Evolutionary conservation across 2,888 invertebrate genomes (phyloP).

Genomic region (Atrina japonica): DNA sequence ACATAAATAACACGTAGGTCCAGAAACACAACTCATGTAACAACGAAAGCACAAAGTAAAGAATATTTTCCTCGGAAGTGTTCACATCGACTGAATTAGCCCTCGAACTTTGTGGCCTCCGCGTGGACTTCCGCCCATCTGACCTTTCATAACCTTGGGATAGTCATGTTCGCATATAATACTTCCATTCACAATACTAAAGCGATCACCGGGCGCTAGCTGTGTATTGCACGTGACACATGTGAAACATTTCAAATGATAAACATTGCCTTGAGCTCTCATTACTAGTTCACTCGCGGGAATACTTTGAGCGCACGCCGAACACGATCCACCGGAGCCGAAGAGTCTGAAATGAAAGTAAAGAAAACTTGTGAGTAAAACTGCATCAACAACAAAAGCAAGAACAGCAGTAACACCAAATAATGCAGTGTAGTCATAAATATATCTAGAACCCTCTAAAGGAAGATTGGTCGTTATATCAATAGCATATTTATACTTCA

Average conservation of each 20-base stretch:
- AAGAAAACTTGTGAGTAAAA: not conserved
- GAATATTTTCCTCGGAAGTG: too few relatives aligned
- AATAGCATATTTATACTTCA: too few relatives aligned
- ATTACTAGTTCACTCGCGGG: constrained; percentile 96
- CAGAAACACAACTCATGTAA: too few relatives aligned
- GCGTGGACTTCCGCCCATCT: constrained; percentile 61
- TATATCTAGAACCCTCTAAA: too few relatives aligned
- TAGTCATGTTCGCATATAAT: constrained; percentile 97
- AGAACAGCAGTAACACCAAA: too few relatives aligned
- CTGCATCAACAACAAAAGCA: not conserved
- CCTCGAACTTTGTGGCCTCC: constrained; percentile 70
- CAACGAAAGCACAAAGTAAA: too few relatives aligned
- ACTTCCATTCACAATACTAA: constrained; percentile 93
- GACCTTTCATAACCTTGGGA: constrained; percentile 89
- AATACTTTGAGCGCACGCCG: constrained; percentile 94
- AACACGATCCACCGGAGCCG: constrained; percentile 93
- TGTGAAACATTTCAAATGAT: constrained; percentile 97
- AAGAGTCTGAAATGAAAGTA: constrained; percentile 89
- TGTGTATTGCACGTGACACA: constrained; percentile 95
- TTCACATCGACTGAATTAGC: constrained; percentile 26
- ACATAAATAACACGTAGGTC: too few relatives aligned
- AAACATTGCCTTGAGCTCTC: constrained; percentile 88
- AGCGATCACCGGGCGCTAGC: constrained; percentile 95
- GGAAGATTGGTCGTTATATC: too few relatives aligned
- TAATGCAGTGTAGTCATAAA: too few relatives aligned